Conservation (phyloP, 2,888 invertebrate species). For the Luperina nickerlii region DNA sequence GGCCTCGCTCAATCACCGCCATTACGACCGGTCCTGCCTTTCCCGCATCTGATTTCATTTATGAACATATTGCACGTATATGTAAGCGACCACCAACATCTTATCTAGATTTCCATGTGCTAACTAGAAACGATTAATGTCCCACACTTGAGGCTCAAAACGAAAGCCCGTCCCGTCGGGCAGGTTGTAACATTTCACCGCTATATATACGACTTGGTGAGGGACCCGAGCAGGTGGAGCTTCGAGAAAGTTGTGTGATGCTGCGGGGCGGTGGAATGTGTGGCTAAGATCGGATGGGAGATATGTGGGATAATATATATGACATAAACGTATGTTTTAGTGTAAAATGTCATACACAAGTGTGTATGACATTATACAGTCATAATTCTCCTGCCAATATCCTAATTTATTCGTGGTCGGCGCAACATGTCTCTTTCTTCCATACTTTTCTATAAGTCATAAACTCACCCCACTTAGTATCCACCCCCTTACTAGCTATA, state of each 20-base stretch:
- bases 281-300: background rate
- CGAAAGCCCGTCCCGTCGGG: slow-evolving; percentile 54
- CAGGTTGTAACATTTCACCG: slow-evolving; percentile 38
- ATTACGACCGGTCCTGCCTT: background rate
- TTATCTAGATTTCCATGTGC: slow-evolving; percentile 42
- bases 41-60: background rate
- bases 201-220: slow-evolving; percentile 24
- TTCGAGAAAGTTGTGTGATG: slow-evolving; percentile 37
- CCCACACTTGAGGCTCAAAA: slow-evolving; percentile 36
- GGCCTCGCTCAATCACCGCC: background rate
- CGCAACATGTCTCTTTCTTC: background rate
- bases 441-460: background rate
- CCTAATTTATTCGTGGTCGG: background rate
- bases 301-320: slow-evolving; percentile 13
- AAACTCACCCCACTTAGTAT: too few species aligned
- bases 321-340: background rate
- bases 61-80: background rate
- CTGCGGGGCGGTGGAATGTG: background rate
- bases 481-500: background rate
- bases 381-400: background rate
- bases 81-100: background rate
- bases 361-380: too few species aligned
- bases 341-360: background rate
- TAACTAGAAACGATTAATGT: slow-evolving; percentile 54
- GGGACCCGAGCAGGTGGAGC: background rate